phyloP scores from a whole-genome alignment of 2,113 vertebrate genomes.

The Tragulus kanchil region DNA sequence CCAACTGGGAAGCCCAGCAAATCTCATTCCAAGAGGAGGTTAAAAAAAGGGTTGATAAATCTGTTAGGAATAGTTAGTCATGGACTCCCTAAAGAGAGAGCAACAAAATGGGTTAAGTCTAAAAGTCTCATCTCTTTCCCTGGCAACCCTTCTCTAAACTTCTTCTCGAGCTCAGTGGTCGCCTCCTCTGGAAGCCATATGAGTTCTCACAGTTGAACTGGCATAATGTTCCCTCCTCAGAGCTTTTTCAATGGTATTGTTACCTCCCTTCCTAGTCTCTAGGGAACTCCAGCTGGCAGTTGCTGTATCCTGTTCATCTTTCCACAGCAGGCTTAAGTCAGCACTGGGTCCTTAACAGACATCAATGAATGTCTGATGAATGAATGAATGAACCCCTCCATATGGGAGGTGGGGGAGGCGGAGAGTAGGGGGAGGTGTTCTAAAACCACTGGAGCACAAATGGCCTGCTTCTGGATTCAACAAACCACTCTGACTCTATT shows the following conservation, averaged over 20 bases:
- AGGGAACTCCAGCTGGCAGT: neutral
- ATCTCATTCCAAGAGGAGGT: constrained; percentile 2
- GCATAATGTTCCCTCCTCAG: neutral
- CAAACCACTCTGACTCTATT: neutral
- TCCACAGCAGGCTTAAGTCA: neutral
- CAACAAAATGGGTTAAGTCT: neutral
- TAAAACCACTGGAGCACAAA: neutral
- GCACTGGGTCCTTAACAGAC: neutral
- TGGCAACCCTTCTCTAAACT: neutral
- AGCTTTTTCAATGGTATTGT: neutral
- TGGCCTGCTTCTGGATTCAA: neutral
- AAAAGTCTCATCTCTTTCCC: neutral
- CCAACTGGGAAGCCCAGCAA: neutral
- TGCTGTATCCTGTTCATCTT: neutral
- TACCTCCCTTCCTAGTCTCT: neutral
- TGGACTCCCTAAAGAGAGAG: neutral
- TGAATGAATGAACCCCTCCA: neutral
- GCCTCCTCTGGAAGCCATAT: neutral
- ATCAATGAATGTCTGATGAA: neutral
- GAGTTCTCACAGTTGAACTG: neutral
- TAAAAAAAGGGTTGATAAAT: constrained; percentile 1
- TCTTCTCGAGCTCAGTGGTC: neutral
- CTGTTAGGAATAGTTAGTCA: neutral
- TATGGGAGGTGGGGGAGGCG: too few relatives aligned
- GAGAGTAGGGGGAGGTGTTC: neutral